A percentile compares a stretch with the other conserved stretches of the same genome.
Evolutionary conservation across 2,113 vertebrate genomes (phyloP).

Genomic region (Protobothrops flavoviridis): DNA sequence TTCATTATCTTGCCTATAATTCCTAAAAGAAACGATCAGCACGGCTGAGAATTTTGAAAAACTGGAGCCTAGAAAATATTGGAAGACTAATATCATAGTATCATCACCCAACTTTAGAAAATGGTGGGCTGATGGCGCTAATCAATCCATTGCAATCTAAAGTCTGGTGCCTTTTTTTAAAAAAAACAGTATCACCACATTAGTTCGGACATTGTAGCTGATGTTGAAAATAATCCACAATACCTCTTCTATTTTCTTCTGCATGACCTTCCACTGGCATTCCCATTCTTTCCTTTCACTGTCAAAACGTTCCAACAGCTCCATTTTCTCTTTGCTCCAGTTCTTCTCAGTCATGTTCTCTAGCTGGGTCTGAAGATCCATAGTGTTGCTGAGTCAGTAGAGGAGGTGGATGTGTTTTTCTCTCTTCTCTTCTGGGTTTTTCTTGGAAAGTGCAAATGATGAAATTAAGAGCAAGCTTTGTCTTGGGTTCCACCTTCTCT

Average conservation of each 20-base stretch:
- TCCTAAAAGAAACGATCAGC: neutral
- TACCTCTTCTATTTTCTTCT: constrained; percentile 96
- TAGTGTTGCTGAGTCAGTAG: constrained; percentile 73
- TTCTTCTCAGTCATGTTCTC: constrained; percentile 77
- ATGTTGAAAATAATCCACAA: constrained; percentile 27
- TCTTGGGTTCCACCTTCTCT: constrained; percentile 69
- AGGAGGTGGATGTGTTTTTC: constrained; percentile 68
- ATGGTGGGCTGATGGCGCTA: no score
- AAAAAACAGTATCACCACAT: constrained; percentile 14
- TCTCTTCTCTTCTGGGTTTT: constrained; percentile 69
- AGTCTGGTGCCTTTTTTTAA: neutral
- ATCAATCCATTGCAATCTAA: neutral
- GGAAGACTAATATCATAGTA: neutral
- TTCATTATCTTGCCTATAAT: neutral
- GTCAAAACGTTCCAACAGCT: constrained; percentile 91
- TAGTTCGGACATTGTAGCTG: constrained; percentile 21
- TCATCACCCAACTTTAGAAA: neutral
- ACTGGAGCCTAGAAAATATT: neutral
- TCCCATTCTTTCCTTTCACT: constrained; percentile 95
- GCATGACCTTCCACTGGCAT: constrained; percentile 93
- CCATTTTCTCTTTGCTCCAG: constrained; percentile 89
- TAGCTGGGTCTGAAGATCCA: constrained; percentile 85
- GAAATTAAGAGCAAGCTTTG: constrained; percentile 60
- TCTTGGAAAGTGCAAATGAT: constrained; percentile 61
- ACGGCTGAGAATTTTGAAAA: neutral